A percentile compares a stretch with the other conserved stretches of the same genome.
phyloP scores from a whole-genome alignment of 2,888 invertebrate species.

The Spodoptera picta region DNA sequence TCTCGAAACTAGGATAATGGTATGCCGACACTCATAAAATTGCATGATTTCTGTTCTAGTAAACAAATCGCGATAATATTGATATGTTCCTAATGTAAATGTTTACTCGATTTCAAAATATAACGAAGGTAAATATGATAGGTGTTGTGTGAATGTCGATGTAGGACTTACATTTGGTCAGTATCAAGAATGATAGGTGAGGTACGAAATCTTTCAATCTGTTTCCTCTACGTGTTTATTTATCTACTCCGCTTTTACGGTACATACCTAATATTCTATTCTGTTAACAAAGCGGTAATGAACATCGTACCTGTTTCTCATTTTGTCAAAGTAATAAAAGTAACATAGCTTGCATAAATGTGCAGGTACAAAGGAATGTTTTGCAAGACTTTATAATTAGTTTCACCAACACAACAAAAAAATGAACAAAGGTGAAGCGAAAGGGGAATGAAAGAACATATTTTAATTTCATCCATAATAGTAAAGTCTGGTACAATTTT shows the following conservation, averaged over 20 bases:
- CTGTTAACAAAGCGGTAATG: too few relatives aligned
- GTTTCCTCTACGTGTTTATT: not conserved
- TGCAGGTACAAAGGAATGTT: slow-evolving; percentile 11
- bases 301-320: slow-evolving; percentile 18
- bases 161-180: slow-evolving; percentile 19
- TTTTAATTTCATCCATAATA: slow-evolving; percentile 8
- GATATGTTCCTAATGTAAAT: slow-evolving; percentile 42
- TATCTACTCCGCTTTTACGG: not conserved
- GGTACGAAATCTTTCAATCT: slow-evolving; percentile 18
- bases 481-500: slow-evolving; percentile 19
- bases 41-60: slow-evolving; percentile 65
- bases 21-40: slow-evolving; percentile 65
- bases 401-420: slow-evolving; percentile 5
- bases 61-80: slow-evolving; percentile 60
- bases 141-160: slow-evolving; percentile 9
- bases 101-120: slow-evolving; percentile 34
- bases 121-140: slow-evolving; percentile 33
- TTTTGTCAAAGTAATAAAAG: slow-evolving; percentile 35
- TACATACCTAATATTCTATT: too few relatives aligned
- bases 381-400: slow-evolving; percentile 11
- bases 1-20: slow-evolving; percentile 63
- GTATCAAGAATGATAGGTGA: slow-evolving; percentile 5
- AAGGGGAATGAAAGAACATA: slow-evolving; percentile 9
- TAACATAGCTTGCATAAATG: slow-evolving; percentile 26
- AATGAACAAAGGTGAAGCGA: slow-evolving; percentile 4